Percentiles rank a stretch among this genome's conserved stretches.
These are phyloP conservation scores for Melanotaenia pygmaea DNA, from an alignment of 2,797 vertebrate genomes.

Conservation along the genomic window DNA sequence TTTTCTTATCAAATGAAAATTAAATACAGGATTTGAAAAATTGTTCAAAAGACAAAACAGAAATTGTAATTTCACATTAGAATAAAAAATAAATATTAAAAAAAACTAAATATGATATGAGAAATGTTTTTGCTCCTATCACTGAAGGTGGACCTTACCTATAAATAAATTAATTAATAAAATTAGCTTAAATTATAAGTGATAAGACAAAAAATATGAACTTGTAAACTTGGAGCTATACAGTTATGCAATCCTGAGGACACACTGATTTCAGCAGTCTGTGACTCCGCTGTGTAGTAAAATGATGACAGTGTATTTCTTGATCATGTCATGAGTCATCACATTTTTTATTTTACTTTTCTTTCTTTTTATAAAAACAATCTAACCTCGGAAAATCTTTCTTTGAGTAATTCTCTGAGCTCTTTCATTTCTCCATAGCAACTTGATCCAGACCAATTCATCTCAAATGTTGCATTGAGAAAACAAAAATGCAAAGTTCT, in stretches of 20 bases:
- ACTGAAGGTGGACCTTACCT: too few species aligned
- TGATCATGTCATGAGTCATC: neutral
- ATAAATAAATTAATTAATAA: neutral
- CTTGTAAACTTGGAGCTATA: neutral
- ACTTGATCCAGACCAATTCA: neutral
- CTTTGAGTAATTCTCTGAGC: neutral
- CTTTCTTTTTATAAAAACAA: neutral
- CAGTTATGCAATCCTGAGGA: neutral
- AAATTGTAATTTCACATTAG: too few species aligned
- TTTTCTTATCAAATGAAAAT: too few species aligned
- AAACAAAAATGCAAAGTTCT: too few species aligned
- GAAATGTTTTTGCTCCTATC: neutral
- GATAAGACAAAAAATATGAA: neutral
- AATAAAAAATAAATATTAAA: neutral
- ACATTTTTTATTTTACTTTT: neutral
- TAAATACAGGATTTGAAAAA: too few species aligned
- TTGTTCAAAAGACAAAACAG: too few species aligned
- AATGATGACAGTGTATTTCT: neutral
- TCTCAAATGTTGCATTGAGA: neutral
- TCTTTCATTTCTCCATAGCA: neutral
- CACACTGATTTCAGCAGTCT: neutral
- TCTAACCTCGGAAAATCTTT: neutral
- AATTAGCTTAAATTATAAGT: neutral
- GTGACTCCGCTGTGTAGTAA: neutral
- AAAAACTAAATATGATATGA: neutral